phyloP scores from a whole-genome alignment of 2,797 vertebrate genomes.

The Darevskia nairensis region DNA sequence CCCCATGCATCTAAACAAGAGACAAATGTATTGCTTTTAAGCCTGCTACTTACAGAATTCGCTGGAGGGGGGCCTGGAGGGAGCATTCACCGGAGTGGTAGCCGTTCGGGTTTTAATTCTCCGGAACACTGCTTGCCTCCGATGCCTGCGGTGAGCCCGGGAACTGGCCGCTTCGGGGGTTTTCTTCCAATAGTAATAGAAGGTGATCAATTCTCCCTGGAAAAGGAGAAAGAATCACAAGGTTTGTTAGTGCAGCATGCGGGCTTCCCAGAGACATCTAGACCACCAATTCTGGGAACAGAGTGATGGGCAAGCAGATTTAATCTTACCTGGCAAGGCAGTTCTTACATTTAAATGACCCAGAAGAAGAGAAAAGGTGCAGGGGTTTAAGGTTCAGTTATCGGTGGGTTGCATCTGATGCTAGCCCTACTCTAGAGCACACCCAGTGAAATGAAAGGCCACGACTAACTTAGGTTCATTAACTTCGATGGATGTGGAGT shows the following conservation, averaged over 20 bases:
- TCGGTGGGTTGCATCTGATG: no score
- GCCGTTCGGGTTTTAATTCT: constrained; percentile 98
- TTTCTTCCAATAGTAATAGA: constrained; percentile 99
- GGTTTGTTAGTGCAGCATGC: background rate
- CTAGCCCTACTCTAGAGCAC: no score
- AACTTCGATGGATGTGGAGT: no score
- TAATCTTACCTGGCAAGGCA: background rate
- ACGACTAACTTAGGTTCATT: no score
- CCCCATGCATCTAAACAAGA: constrained; percentile 40
- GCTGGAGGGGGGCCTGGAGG: constrained; percentile 96
- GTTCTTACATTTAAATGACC: background rate
- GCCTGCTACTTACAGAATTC: constrained; percentile 92
- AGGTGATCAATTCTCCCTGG: constrained; percentile 98
- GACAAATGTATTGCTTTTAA: constrained; percentile 11
- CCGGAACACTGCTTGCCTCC: constrained; percentile 96
- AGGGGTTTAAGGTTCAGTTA: background rate
- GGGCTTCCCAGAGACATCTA: background rate
- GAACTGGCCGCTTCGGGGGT: constrained; percentile 97
- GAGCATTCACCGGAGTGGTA: constrained; percentile 96
- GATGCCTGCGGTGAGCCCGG: constrained; percentile 95
- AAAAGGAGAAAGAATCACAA: constrained; percentile 41
- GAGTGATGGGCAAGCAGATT: background rate
- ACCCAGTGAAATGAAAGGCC: no score
- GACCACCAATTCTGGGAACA: background rate
- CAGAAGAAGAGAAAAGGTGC: background rate